Percentiles rank a stretch among this genome's conserved stretches.
Conservation (phyloP, 2,113 vertebrate genomes). For the Typhlomys cinereus region DNA sequence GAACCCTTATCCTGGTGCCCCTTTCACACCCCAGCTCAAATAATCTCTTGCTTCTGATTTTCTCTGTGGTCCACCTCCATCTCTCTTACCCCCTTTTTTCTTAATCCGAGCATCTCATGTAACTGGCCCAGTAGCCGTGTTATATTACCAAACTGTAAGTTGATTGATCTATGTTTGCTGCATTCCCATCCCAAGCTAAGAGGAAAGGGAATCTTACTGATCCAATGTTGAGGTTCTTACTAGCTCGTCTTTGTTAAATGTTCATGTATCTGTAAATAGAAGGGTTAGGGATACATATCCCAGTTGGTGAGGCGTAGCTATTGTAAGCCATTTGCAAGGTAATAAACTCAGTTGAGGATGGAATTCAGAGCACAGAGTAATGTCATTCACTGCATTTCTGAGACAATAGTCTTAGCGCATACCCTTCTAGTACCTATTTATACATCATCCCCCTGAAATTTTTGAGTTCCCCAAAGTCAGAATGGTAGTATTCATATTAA, state of each 20-base stretch:
- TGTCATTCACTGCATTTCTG: background rate
- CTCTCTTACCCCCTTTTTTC: background rate
- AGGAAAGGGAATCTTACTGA: background rate
- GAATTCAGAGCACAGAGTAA: fast-evolving
- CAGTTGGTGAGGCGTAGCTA: background rate
- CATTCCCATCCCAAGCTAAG: background rate
- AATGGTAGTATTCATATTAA: background rate
- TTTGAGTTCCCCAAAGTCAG: background rate
- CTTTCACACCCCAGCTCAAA: background rate
- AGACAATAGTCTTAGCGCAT: background rate
- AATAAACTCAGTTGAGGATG: background rate
- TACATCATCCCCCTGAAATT: background rate
- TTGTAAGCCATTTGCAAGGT: background rate
- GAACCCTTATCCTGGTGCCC: background rate
- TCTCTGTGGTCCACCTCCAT: background rate
- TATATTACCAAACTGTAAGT: background rate
- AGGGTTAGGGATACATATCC: background rate
- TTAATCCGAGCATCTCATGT: no score
- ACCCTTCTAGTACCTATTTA: background rate
- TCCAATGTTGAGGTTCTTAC: no score
- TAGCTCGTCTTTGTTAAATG: background rate
- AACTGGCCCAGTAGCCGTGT: fast-evolving
- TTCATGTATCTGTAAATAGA: background rate
- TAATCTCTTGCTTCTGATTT: background rate
- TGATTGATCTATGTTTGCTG: background rate